These are phyloP conservation scores for Pachydiplax longipennis DNA, from an alignment of 2,888 invertebrate genomes.

Conservation along the genomic window DNA sequence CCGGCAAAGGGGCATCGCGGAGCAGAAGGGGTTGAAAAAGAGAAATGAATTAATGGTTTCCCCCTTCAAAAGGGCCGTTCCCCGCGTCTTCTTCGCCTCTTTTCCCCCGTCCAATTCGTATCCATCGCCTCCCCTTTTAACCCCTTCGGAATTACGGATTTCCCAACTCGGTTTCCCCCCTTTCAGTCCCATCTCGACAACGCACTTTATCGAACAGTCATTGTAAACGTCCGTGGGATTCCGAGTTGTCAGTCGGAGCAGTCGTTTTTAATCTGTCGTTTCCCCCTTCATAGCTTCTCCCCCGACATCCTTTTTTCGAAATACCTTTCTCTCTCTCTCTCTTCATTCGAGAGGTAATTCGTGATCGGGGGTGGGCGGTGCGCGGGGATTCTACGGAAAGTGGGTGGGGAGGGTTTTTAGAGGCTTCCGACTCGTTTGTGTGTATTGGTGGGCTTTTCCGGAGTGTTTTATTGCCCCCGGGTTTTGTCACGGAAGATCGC, in stretches of 20 bases:
- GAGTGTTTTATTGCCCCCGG: neutral
- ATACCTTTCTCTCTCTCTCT: neutral
- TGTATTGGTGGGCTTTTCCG: neutral
- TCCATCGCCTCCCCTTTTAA: neutral
- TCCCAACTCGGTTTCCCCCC: neutral
- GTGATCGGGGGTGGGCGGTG: neutral
- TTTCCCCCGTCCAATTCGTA: neutral
- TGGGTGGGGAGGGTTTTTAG: neutral
- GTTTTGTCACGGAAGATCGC: neutral
- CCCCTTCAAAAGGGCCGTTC: neutral
- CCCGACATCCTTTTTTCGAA: neutral
- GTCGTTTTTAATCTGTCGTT: conserved; percentile 22
- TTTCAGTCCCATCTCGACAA: neutral
- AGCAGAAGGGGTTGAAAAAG: neutral
- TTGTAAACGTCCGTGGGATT: neutral
- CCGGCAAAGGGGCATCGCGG: neutral
- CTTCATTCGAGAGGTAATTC: neutral
- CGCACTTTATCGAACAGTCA: conserved; percentile 10
- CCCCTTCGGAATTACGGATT: neutral
- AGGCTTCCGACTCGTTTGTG: neutral
- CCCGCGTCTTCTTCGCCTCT: neutral
- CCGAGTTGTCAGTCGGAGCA: neutral
- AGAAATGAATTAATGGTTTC: neutral
- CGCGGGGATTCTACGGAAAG: neutral
- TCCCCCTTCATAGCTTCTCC: neutral